These are phyloP conservation scores for Phoenoteleia sp. DNA, from an alignment of 2,888 invertebrate species.

Conservation along the genomic window DNA sequence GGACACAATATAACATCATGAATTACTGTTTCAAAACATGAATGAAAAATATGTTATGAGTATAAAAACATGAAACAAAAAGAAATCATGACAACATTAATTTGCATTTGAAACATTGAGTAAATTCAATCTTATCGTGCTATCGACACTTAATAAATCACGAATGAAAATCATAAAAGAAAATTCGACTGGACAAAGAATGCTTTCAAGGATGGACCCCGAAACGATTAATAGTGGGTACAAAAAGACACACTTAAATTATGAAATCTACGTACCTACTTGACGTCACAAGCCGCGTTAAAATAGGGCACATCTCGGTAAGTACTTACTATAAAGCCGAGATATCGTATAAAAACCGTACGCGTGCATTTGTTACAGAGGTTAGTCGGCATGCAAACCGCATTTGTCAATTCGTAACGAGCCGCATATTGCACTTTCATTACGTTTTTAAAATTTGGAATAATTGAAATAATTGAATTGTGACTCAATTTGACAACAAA, in stretches of 20 bases:
- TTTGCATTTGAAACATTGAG: no score
- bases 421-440: no score
- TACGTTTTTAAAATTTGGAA: no score
- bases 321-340: conserved; percentile 83
- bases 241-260: conserved; percentile 68
- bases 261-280: conserved; percentile 85
- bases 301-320: conserved; percentile 86
- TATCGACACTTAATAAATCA: background rate
- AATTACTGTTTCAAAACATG: no score
- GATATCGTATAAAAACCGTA: conserved; percentile 70
- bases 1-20: no score
- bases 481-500: no score
- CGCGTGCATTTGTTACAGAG: conserved; percentile 73
- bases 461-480: no score
- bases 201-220: background rate
- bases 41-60: no score
- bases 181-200: conserved; percentile 17
- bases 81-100: no score
- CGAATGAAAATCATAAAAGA: background rate
- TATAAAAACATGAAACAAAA: no score
- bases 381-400: background rate
- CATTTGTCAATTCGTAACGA: background rate
- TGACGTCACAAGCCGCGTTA: conserved; percentile 87
- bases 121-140: no score
- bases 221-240: conserved; percentile 66